Conservation (phyloP, 2,113 vertebrate genomes). For the Lophius piscatorius region DNA sequence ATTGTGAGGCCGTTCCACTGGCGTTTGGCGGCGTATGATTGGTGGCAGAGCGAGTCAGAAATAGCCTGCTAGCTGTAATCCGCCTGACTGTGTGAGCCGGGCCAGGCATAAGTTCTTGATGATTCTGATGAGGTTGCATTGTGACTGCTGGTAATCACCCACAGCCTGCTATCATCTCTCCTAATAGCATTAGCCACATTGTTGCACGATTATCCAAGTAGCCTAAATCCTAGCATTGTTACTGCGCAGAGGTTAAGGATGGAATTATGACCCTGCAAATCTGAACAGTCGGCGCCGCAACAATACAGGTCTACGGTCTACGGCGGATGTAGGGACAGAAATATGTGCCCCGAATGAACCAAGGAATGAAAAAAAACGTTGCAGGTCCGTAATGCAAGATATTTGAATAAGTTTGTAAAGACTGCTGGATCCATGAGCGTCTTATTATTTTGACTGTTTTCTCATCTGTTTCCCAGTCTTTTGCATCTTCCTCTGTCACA, state of each 20-base stretch:
- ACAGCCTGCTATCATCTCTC: constrained; percentile 52
- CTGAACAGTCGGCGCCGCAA: too few relatives aligned
- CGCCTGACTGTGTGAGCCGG: constrained; percentile 32
- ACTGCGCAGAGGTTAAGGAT: constrained; percentile 29
- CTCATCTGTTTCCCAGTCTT: too few relatives aligned
- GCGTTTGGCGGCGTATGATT: neutral
- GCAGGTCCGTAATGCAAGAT: too few relatives aligned
- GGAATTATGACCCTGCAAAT: constrained; percentile 23
- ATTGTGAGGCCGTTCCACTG: neutral
- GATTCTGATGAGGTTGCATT: constrained; percentile 50
- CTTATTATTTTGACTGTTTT: too few relatives aligned
- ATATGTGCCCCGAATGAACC: too few relatives aligned
- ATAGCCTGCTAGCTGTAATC: constrained; percentile 55
- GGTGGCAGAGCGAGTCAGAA: constrained; percentile 40
- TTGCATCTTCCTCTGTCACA: too few relatives aligned
- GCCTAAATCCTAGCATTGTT: constrained; percentile 43
- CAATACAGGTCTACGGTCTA: too few relatives aligned
- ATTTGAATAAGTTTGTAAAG: too few relatives aligned
- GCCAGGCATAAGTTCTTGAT: constrained; percentile 34
- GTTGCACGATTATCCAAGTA: constrained; percentile 50
- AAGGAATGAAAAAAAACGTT: too few relatives aligned
- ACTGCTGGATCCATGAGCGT: too few relatives aligned
- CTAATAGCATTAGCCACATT: constrained; percentile 64
- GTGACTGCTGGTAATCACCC: constrained; percentile 57
- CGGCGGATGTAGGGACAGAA: too few relatives aligned